Percentiles rank a stretch among this genome's conserved stretches.
phyloP scores from a whole-genome alignment of 2,888 invertebrate genomes.

The Lasioglossum pauxillum region DNA sequence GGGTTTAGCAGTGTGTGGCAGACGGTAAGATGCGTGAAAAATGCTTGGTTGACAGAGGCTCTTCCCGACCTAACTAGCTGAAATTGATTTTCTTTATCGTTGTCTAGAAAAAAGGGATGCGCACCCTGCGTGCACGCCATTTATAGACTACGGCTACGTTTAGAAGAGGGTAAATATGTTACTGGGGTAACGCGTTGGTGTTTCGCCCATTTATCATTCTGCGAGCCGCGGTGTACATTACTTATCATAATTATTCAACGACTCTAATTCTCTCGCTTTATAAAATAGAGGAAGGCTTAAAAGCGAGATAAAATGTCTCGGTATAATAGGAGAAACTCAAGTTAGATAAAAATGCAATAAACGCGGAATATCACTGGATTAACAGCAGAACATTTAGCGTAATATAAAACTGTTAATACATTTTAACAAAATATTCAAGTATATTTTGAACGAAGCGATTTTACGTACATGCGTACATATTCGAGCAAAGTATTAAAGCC shows the following conservation, averaged over 20 bases:
- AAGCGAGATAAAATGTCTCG: background rate
- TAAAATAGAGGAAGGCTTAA: background rate
- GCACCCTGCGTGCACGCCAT: background rate
- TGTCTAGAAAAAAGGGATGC: background rate
- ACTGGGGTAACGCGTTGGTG: background rate
- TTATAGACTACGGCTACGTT: background rate
- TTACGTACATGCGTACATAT: background rate
- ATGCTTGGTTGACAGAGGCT: conserved; percentile 9
- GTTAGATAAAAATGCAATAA: background rate
- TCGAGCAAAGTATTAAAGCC: background rate
- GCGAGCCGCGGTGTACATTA: background rate
- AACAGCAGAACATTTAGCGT: background rate
- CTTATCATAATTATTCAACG: background rate
- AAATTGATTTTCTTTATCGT: conserved; percentile 10
- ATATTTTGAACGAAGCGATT: background rate
- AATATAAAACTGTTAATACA: background rate
- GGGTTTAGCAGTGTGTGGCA: background rate
- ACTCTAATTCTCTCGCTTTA: background rate
- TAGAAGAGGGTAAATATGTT: background rate
- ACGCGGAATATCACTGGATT: background rate
- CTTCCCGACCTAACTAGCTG: conserved; percentile 9
- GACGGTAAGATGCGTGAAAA: conserved; percentile 12
- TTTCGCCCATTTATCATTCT: background rate
- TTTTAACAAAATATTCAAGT: background rate
- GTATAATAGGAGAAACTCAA: background rate